phyloP scores from a whole-genome alignment of 2,888 invertebrate genomes.

The Formica aserva region DNA sequence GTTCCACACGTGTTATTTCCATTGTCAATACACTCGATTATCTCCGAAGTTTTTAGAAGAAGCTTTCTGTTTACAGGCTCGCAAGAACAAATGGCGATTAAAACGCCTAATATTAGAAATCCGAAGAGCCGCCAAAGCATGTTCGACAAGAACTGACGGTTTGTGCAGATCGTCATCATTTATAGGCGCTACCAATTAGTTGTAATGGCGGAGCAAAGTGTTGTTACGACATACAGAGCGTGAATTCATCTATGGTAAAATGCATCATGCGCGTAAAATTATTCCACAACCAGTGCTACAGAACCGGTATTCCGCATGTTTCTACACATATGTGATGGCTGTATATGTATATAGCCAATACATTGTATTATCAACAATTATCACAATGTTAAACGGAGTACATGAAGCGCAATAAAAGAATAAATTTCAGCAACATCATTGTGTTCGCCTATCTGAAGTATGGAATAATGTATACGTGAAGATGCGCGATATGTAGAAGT shows the following conservation, averaged over 20 bases:
- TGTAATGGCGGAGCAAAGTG: constrained; percentile 62
- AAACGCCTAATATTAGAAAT: constrained; percentile 65
- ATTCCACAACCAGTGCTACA: constrained; percentile 74
- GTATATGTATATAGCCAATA: neutral
- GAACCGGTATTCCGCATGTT: constrained; percentile 65
- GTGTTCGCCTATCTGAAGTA: neutral
- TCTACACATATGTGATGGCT: constrained; percentile 30
- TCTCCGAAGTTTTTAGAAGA: neutral
- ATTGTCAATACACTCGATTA: constrained; percentile 37
- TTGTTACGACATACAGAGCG: constrained; percentile 84
- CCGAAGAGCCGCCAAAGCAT: constrained; percentile 81
- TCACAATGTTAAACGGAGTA: constrained; percentile 27
- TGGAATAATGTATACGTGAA: neutral
- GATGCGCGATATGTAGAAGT: neutral
- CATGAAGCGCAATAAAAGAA: constrained; percentile 15
- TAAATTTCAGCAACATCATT: constrained; percentile 19
- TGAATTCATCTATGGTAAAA: constrained; percentile 81
- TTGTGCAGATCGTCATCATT: constrained; percentile 76
- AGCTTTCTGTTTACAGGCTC: constrained; percentile 51
- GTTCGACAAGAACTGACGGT: constrained; percentile 79
- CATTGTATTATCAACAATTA: neutral
- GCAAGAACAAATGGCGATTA: constrained; percentile 57
- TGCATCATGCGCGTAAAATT: constrained; percentile 79
- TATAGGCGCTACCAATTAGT: constrained; percentile 80
- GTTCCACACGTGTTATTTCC: constrained; percentile 33